Evolutionary conservation across 2,113 vertebrate species (phyloP), one percentile per base, ranked within the genome.

Genomic region (Serilophus lunatus): DNA sequence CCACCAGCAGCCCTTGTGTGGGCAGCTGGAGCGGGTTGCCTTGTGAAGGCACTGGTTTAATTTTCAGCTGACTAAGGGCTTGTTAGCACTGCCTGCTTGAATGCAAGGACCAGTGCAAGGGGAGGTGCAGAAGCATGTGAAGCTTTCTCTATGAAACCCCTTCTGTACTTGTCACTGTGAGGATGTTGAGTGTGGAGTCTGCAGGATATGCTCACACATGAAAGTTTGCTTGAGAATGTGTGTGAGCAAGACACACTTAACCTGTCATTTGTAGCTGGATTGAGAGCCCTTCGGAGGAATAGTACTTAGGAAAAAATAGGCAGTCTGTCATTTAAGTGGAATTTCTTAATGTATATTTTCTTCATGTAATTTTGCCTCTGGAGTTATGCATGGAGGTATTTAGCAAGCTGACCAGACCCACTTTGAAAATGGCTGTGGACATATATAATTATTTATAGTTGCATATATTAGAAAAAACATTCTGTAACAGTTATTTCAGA

Each of bases 141-240:
- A 17, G 63, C 12, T 54, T 90, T 33, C 18, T 49, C 8, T 69
- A 2, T 42, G 76, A 80, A 92, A 64, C 9, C 18, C 16, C 8
- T 47, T 86, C 26, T 35, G 26, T 42, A 87, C 9, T 10, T 63
- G 38, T 71, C 35, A 7, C 47, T 65, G 16, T 10, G 50, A 47
- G 31, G 12, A 7, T 77, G n/a, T 33, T 0, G 1, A 7, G 18
- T 63, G 26, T 13, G 12, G 18, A n/a, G 33, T 60, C 56, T 66
- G 33, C 19, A 33, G 19, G 33, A 31, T 12, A 3, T 18, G 25
- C 23, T 88, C 57, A 35, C 0, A 12, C 7, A 0, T 40, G 53
- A 18, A 74, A 56, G 61, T 68, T 54, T 50, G 23, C 6, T 1
- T 35, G 56, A 44, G 69, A 63, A 59, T 6, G 1, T 1, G 0